Evolutionary conservation across 2,113 vertebrate genomes (phyloP).

Genomic region (Lepisosteus oculatus): DNA sequence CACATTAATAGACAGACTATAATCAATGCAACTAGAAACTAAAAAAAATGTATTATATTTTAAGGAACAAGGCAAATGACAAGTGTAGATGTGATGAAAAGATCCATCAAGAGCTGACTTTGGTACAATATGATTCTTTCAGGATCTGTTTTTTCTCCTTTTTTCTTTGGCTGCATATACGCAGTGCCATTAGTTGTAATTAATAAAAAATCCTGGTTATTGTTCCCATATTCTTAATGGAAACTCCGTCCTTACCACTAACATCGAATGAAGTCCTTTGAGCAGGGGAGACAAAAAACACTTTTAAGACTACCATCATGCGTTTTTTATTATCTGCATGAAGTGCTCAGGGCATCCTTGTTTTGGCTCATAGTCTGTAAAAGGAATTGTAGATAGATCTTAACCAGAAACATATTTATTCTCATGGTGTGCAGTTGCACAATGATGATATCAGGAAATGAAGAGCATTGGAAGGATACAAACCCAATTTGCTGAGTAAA

Average conservation of each 20-base stretch:
- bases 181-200: constrained; percentile 44
- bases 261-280: constrained; percentile 53
- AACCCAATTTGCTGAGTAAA: constrained; percentile 38
- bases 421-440: constrained; percentile 39
- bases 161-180: constrained; percentile 37
- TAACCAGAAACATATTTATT: constrained; percentile 51
- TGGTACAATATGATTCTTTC: too few relatives aligned
- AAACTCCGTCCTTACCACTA: constrained; percentile 46
- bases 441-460: constrained; percentile 47
- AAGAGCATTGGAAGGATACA: constrained; percentile 30
- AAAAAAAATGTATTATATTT: too few relatives aligned
- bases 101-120: too few relatives aligned
- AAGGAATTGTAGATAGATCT: constrained; percentile 43
- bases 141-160: constrained; percentile 36
- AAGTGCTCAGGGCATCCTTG: constrained; percentile 33
- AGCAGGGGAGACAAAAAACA: constrained; percentile 44
- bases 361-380: constrained; percentile 20
- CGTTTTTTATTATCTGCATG: constrained; percentile 37
- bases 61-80: too few relatives aligned
- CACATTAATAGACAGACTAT: too few relatives aligned
- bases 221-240: constrained; percentile 46
- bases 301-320: constrained; percentile 28
- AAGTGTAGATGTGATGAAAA: too few relatives aligned
- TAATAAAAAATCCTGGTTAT: constrained; percentile 48
- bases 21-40: too few relatives aligned